Conservation (phyloP, 2,113 vertebrate genomes). For the Trichechus manatus region DNA sequence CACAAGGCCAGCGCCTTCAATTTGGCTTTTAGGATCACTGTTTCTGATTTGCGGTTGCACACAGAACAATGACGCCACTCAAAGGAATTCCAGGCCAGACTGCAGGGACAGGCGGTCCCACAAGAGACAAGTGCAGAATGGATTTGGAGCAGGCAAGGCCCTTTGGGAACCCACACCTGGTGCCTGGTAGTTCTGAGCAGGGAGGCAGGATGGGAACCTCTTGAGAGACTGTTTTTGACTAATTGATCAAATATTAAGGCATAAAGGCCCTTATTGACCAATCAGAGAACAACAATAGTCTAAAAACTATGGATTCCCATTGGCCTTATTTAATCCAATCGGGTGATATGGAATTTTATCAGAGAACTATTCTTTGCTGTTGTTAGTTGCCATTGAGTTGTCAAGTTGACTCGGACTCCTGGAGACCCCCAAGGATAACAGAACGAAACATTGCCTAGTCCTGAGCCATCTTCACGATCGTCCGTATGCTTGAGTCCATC, state of each 20-base stretch:
- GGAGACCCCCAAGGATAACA: too few relatives aligned
- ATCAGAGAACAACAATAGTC: not conserved
- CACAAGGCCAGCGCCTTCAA: not conserved
- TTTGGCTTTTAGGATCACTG: not conserved
- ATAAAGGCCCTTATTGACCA: not conserved
- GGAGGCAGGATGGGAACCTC: not conserved
- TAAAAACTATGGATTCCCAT: not conserved
- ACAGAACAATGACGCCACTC: not conserved
- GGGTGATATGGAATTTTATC: not conserved
- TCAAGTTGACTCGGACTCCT: too few relatives aligned
- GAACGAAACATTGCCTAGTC: too few relatives aligned
- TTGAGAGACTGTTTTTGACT: not conserved
- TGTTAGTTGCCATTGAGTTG: too few relatives aligned
- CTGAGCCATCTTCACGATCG: too few relatives aligned
- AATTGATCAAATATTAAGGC: not conserved
- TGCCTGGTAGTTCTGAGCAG: not conserved
- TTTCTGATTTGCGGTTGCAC: not conserved
- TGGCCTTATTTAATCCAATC: not conserved
- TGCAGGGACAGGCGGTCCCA: not conserved
- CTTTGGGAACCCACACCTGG: not conserved
- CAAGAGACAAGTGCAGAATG: not conserved
- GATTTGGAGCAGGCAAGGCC: not conserved
- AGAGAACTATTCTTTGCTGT: not conserved
- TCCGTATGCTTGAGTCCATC: too few relatives aligned
- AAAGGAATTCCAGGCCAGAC: not conserved